Conservation (phyloP, 2,797 vertebrate genomes). For the Austrolebias charrua region DNA sequence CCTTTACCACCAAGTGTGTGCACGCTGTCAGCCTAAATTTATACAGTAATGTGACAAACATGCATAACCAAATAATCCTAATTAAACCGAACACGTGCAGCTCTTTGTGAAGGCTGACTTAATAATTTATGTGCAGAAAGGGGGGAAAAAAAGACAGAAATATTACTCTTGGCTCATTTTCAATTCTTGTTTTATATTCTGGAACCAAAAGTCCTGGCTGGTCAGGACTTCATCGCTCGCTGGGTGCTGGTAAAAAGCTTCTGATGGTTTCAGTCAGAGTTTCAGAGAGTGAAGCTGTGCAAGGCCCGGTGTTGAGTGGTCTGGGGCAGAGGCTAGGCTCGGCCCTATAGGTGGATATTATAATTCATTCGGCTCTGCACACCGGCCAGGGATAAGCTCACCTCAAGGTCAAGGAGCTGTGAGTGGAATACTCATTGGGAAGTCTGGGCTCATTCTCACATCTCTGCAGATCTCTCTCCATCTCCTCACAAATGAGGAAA, state of each 20-base stretch:
- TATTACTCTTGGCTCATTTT: conserved; percentile 5
- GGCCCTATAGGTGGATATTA: conserved; percentile 72
- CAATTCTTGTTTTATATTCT: conserved; percentile 40
- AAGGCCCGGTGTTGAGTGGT: conserved; percentile 54
- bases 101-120: background rate
- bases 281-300: conserved; percentile 34
- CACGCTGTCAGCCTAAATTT: conserved; percentile 8
- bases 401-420: conserved; percentile 82
- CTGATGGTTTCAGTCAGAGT: conserved; percentile 35
- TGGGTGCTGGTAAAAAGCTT: conserved; percentile 44
- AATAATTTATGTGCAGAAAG: conserved; percentile 11
- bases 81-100: conserved; percentile 1
- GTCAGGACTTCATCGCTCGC: conserved; percentile 42
- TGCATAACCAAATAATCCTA: conserved; percentile 8
- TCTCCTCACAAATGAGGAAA: conserved; percentile 58
- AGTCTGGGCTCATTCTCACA: conserved; percentile 69
- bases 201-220: conserved; percentile 27
- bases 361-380: conserved; percentile 76
- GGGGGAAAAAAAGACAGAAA: background rate
- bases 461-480: conserved; percentile 60
- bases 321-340: conserved; percentile 50
- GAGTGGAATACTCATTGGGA: conserved; percentile 82
- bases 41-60: conserved; percentile 3
- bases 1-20: background rate
- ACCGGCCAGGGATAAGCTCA: conserved; percentile 73